Evolutionary conservation across 2,888 invertebrate genomes (phyloP), one percentile per base, ranked within the genome.

Genomic region (Mesochorus sp.): DNA sequence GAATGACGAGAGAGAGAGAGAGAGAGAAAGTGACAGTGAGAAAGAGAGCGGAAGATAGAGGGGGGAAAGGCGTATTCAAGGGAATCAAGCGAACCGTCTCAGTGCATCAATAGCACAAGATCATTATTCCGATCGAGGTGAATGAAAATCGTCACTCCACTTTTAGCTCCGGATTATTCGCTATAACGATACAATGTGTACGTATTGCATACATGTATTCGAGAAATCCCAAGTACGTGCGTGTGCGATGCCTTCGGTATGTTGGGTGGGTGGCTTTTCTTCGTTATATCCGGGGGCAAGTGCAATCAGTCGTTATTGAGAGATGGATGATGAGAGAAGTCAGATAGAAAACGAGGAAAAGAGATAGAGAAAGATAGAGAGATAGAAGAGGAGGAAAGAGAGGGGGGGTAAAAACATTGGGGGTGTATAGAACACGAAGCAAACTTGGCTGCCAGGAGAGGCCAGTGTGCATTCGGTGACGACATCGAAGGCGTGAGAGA

Each of bases 301-400:
- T 76, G 81, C 82, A 84, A 84, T 84, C 83, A 82, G 81, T 79
- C 78, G 81, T 82, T 84, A 85, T 85, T 81, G 82, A 83, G 79
- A 80, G 62, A 57, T 57, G 68, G 70, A 66, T 67, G 47, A 57
- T 17, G 57, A 31, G 57, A 55, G 31, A 55, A 53, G 28, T n/a
- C n/a, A 53, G 24, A 42, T 67, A 10, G 31, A 19, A 31, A 67
- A 44, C 44, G 34, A n/a, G 61, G 77, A 21, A 42, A 14, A 53
- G 67, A 31, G 44, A 31, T 49, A 24, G 76, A 57, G 34, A 17
- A 39, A 67, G 51, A 12, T 66, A 61, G 51, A 12, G 57, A 61
- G 68, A 39, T 8, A 26, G 12, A n/a, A 39, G 21, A 49, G 28
- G 49, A n/a, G 21, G 37, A 42, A 14, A 14, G 61, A 49, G 10